Conservation (phyloP, 1,140 invertebrate species). For the Bombus impatiens region DNA sequence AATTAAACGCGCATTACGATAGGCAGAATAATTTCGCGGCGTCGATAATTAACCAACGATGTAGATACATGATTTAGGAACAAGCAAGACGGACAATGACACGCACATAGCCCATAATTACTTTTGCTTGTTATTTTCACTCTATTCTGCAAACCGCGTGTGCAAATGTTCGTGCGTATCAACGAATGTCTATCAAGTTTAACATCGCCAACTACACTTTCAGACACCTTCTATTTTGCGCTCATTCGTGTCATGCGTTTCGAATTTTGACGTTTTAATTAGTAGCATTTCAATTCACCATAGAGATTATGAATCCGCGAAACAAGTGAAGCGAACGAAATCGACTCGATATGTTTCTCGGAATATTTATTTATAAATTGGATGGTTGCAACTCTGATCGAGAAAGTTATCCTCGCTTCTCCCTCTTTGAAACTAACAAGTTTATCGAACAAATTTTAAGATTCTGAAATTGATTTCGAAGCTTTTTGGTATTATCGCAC, state of each 20-base stretch:
- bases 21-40: not conserved
- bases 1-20: too few relatives aligned
- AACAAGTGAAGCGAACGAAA: too few relatives aligned
- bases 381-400: not conserved
- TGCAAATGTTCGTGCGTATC: not conserved
- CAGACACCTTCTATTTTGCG: not conserved
- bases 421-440: not conserved
- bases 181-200: not conserved
- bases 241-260: not conserved
- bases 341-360: not conserved
- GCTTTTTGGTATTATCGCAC: too few relatives aligned
- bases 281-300: not conserved
- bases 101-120: not conserved
- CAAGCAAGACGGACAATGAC: not conserved
- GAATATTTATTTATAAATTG: not conserved
- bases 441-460: not conserved
- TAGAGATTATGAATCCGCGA: not conserved
- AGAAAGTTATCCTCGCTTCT: too few relatives aligned
- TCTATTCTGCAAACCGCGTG: not conserved
- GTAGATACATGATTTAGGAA: not conserved
- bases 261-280: conserved; percentile 20
- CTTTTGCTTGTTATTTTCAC: not conserved
- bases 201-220: not conserved
- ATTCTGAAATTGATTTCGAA: not conserved
- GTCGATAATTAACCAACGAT: conserved; percentile 6